These are phyloP conservation scores for Lophura nycthemera DNA, from an alignment of 2,113 vertebrate species.

Conservation along the genomic window DNA sequence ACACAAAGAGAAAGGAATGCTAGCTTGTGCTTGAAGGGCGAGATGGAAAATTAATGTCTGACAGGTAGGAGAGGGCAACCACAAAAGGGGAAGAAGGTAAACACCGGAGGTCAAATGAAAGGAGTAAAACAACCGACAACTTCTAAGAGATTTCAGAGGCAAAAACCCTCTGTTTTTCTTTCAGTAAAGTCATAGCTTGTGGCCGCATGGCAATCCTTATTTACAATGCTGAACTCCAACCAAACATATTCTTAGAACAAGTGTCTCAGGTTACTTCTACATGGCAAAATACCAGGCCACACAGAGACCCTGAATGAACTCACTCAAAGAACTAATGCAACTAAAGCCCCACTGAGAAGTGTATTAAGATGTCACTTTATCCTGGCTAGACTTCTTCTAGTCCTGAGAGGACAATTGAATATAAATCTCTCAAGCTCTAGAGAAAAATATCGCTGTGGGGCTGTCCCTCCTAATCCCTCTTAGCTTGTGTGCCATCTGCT, in stretches of 20 bases:
- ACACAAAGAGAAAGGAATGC: not conserved
- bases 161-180: not conserved
- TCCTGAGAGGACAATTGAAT: not conserved
- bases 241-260: not conserved
- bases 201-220: not conserved
- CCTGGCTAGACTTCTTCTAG: conserved; percentile 1
- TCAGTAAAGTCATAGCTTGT: not conserved
- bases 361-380: conserved; percentile 29
- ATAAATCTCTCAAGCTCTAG: conserved; percentile 29
- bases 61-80: not conserved
- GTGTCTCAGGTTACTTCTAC: not conserved
- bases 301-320: conserved; percentile 38
- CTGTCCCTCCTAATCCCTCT: not conserved
- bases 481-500: not conserved
- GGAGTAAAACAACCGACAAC: not conserved
- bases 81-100: not conserved
- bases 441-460: not conserved
- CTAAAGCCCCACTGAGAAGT: conserved; percentile 26
- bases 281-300: not conserved
- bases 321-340: not conserved
- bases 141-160: not conserved
- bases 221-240: not conserved
- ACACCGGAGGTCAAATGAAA: not conserved
- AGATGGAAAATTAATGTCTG: not conserved
- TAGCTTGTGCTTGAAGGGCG: not conserved